Evolutionary conservation across 2,113 vertebrate genomes (phyloP).

Genomic region (Pangasianodon gigas): DNA sequence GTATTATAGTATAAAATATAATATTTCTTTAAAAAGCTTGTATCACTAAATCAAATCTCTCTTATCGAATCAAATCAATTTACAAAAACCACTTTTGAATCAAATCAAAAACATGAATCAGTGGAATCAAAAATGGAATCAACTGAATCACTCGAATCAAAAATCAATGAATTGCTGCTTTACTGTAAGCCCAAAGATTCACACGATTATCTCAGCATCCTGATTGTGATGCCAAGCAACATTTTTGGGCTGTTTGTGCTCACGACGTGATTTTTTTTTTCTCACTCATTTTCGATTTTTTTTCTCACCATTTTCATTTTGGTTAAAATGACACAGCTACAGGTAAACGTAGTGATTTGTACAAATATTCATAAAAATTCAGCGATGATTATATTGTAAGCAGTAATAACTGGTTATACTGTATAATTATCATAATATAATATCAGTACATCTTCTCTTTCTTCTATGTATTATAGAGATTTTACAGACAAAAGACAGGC

Average conservation of each 20-base stretch:
- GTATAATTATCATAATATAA: constrained; percentile 2
- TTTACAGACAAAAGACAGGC: background rate
- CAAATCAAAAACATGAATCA: background rate
- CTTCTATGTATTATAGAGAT: background rate
- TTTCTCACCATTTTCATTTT: too few relatives aligned
- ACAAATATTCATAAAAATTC: background rate
- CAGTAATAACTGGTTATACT: background rate
- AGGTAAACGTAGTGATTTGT: background rate
- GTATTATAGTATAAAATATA: background rate
- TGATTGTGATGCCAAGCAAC: background rate
- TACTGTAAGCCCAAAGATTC: background rate
- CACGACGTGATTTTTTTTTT: background rate
- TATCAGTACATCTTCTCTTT: background rate
- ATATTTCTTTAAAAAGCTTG: background rate
- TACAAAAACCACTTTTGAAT: background rate
- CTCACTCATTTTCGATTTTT: too few relatives aligned
- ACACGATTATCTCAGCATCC: background rate
- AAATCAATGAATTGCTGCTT: background rate
- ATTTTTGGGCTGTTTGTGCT: background rate
- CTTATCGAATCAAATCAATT: too few relatives aligned
- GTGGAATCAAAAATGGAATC: background rate
- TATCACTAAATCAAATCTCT: background rate
- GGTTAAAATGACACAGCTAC: background rate
- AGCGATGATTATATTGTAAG: background rate
- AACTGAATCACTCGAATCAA: background rate